phyloP scores from a whole-genome alignment of 1,140 invertebrate genomes.

The Solenopsis invicta region DNA sequence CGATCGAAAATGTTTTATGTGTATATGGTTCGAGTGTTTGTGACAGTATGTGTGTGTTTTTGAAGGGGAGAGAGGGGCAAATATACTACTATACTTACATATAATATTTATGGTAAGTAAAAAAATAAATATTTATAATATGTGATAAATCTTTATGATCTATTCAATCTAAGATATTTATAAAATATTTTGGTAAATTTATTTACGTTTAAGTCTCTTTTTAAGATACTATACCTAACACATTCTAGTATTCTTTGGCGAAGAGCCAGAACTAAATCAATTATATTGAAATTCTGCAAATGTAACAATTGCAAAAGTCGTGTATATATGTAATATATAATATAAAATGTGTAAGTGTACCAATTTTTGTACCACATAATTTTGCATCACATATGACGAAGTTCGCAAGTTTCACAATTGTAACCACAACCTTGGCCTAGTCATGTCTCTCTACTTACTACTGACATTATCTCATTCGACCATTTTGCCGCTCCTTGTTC shows the following conservation, averaged over 20 bases:
- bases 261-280: background rate
- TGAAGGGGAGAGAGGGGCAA: no score
- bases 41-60: no score
- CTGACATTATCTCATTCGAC: conserved; percentile 28
- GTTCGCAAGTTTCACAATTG: conserved; percentile 1
- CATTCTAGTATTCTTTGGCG: background rate
- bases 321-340: no score
- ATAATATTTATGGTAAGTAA: no score
- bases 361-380: conserved; percentile 13
- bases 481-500: background rate
- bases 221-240: background rate
- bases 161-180: no score
- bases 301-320: background rate
- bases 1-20: no score
- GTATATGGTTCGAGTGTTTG: no score
- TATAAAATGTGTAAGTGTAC: background rate
- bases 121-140: no score
- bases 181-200: background rate
- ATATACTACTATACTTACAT: no score
- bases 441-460: conserved; percentile 13
- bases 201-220: background rate
- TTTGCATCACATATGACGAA: background rate
- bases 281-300: background rate
- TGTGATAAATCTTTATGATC: no score
- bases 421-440: conserved; percentile 52